These are phyloP conservation scores for Acanthisitta chloris DNA, from an alignment of 2,113 vertebrate genomes.

Conservation along the genomic window DNA sequence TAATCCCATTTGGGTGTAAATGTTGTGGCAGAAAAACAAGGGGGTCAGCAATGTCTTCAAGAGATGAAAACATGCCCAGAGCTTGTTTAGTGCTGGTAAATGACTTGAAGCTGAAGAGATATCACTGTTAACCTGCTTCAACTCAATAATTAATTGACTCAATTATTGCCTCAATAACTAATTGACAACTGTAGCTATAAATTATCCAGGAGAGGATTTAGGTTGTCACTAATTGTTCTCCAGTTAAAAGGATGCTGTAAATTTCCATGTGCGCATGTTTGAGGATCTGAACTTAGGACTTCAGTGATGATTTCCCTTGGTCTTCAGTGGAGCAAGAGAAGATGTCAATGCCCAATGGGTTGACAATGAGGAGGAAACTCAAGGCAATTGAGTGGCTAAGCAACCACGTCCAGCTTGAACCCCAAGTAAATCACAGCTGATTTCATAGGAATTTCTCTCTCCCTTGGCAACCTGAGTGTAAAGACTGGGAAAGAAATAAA, in stretches of 20 bases:
- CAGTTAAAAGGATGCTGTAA: background rate
- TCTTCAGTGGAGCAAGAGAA: background rate
- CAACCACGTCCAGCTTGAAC: background rate
- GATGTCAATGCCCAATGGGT: background rate
- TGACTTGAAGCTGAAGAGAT: background rate
- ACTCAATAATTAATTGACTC: background rate
- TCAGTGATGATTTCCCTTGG: background rate
- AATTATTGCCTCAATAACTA: background rate
- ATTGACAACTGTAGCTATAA: background rate
- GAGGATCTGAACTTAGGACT: background rate
- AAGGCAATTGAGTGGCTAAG: background rate
- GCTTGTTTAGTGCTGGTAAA: background rate
- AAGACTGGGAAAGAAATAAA: background rate
- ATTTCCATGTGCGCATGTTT: background rate
- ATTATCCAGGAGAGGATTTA: background rate
- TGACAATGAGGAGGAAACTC: background rate
- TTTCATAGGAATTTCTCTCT: background rate
- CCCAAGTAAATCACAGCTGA: background rate
- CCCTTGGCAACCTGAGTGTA: background rate
- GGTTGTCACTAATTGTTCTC: background rate
- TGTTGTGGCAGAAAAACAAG: background rate
- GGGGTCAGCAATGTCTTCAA: background rate
- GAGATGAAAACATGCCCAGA: background rate
- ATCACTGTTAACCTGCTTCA: background rate
- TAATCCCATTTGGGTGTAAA: background rate